phyloP scores from a whole-genome alignment of 2,797 vertebrate species.

The Epinephelus coioides region DNA sequence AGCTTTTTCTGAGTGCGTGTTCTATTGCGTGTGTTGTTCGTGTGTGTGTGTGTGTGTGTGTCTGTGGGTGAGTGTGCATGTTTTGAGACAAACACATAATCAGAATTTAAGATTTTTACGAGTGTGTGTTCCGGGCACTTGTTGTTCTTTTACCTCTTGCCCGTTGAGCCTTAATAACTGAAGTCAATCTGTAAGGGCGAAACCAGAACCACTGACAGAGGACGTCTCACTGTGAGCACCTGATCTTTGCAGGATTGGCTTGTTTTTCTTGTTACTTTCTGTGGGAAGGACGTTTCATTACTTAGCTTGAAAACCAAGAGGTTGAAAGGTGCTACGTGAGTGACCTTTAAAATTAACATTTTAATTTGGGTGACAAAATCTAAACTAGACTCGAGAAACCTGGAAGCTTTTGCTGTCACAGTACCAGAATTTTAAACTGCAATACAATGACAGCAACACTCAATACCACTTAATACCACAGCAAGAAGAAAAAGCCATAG shows the following conservation, averaged over 20 bases:
- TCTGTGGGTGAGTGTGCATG: conserved; percentile 57
- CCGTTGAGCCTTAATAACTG: conserved; percentile 85
- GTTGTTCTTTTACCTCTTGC: conserved; percentile 82
- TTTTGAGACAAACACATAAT: conserved; percentile 76
- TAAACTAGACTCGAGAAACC: neutral
- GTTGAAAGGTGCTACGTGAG: neutral
- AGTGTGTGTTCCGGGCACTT: conserved; percentile 82
- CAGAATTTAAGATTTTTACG: conserved; percentile 77
- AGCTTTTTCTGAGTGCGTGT: conserved; percentile 64
- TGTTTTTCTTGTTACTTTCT: neutral
- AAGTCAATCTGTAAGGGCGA: conserved; percentile 76
- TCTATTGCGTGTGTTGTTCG: conserved; percentile 33
- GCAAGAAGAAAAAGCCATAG: too few relatives aligned
- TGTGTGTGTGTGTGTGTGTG: conserved; percentile 27
- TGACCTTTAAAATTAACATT: neutral
- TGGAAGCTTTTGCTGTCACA: too few relatives aligned
- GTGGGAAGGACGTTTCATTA: neutral
- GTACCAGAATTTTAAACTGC: too few relatives aligned
- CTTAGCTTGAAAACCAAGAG: neutral
- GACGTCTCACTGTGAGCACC: neutral
- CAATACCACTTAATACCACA: too few relatives aligned
- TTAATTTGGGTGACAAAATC: neutral
- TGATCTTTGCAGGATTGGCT: neutral
- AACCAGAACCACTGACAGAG: conserved; percentile 62
- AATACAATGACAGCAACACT: too few relatives aligned